Base-by-base conservation (phyloP, 2,113 vertebrate species). In the Thamnaconus septentrionalis region DNA sequence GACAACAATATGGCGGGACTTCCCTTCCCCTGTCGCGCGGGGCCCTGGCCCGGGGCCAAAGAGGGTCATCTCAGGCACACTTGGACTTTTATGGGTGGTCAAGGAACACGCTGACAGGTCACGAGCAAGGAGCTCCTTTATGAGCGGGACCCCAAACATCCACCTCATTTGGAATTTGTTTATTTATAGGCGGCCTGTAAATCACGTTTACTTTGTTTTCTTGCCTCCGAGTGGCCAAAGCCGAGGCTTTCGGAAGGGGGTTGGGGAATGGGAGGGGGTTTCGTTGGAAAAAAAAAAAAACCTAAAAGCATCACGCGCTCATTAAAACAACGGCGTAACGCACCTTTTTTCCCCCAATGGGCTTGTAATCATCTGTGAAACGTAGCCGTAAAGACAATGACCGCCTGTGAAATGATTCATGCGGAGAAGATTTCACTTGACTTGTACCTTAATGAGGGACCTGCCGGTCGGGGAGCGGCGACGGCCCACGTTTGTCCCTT, bases 1-100 rank as follows among this genome's bases (percentile, higher is more conserved):
- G 92, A 93, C 92, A 93, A 91, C 88, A 91, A 90, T 88, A 92
- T 84, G 76, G 87, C 82, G 53, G 81, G 80, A 87, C 87, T 91
- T 91, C 90, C 84, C 88, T 92, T 89, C 83, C 91, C 90, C 90
- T 90, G 89, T 88, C 85, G 87, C 8, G 91, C 85, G 3, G 82
- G 18, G 82, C 85, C 89, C 84, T 89, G 85, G 89, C 90, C 83
- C 7, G 4, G 76, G 85, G 91, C 91, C 89, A 87, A 9, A 42
- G 51, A 70, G 81, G 82, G 81, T 90, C 82, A 77, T 71, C 88
- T 73, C 73, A 61, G 68, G 84, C 89, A 85, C 84, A 85, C 63
- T 55, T 86, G 86, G 78, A 78, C 76, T 84, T 91, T 92, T 89
- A 85, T 88, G 77, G 91, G 81, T 79, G 83, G 85, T 87, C 90